Evolutionary conservation across 2,797 vertebrate species (phyloP), one percentile per base, ranked within the genome.

Genomic region (Decapterus maruadsi): DNA sequence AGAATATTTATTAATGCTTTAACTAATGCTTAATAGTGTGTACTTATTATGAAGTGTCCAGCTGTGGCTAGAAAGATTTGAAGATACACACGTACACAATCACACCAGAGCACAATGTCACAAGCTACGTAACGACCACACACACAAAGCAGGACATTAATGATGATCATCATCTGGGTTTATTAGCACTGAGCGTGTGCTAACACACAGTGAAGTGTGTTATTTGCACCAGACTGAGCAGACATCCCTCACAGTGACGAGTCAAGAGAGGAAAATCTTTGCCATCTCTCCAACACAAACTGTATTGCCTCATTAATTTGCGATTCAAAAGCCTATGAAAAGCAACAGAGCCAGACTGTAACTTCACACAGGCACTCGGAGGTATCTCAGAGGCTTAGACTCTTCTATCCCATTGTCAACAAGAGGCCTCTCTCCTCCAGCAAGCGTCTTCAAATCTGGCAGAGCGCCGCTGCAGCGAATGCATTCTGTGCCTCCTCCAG

Each of bases 401-500:
- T 69, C 73, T 53, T 63, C 73, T 56, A 72, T 79, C 74, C 77
- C 56, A 77, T 69, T 85, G 92, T 92, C 85, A 89, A 84, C 71
- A 86, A 78, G 71, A 83, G 78, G 75, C 69, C 83, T 79, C 89
- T 26, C 20, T 58, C 6, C 26, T n/a, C n/a, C n/a, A n/a, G n/a
- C n/a, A 17, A 75, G 77, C 51, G n/a, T 78, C 85, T 87, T 81
- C 73, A 75, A 87, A 80, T 65, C 83, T 80, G 80, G 62, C 78
- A 72, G 73, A 68, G 78, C 58, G 31, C 59, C 3, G 70, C 73
- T 10, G 80, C 84, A 50, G 68, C 87, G 81, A 92, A 82, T 70
- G 81, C 87, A 75, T 92, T 87, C 85, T 74, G 77, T 6, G 73
- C 71, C 75, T 89, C 78, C 87, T 87, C 62, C 71, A 43, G 75